Evolutionary conservation across 2,113 vertebrate genomes (phyloP).

Genomic region (Gadus macrocephalus): DNA sequence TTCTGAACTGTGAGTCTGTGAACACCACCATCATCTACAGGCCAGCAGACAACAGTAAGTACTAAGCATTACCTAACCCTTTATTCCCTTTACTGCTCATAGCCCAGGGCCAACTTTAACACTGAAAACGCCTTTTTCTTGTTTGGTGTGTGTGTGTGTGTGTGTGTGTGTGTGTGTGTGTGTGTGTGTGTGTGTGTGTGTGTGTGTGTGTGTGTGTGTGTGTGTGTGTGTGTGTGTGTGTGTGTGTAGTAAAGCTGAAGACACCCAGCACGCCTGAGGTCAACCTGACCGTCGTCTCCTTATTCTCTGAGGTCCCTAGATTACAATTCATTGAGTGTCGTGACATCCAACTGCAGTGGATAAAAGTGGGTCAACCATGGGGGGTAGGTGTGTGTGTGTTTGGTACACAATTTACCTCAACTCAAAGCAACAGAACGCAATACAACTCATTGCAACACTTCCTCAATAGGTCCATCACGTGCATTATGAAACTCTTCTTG

Average conservation of each 20-base stretch:
- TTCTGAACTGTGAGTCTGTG: background rate
- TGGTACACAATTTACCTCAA: background rate
- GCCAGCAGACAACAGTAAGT: slow-evolving; percentile 42
- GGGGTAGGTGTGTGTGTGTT: slow-evolving; percentile 32
- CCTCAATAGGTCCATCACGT: background rate
- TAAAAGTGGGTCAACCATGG: slow-evolving; percentile 30
- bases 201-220: background rate
- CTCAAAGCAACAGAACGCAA: background rate
- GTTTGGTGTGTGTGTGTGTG: background rate
- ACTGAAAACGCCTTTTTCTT: background rate
- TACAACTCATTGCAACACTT: background rate
- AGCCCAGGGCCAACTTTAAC: background rate
- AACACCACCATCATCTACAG: accelerated
- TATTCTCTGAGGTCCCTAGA: accelerated
- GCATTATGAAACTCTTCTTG: background rate
- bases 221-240: slow-evolving; percentile 1
- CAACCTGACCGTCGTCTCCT: slow-evolving; percentile 25
- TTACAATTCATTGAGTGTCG: accelerated
- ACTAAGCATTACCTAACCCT: background rate
- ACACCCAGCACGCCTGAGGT: slow-evolving; percentile 22
- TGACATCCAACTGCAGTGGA: slow-evolving; percentile 37
- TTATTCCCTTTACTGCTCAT: too few relatives aligned
- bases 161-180: too few relatives aligned
- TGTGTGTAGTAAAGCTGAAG: slow-evolving; percentile 47
- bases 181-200: too few relatives aligned